phyloP scores from a whole-genome alignment of 2,888 invertebrate species.

The Pammene aurita region DNA sequence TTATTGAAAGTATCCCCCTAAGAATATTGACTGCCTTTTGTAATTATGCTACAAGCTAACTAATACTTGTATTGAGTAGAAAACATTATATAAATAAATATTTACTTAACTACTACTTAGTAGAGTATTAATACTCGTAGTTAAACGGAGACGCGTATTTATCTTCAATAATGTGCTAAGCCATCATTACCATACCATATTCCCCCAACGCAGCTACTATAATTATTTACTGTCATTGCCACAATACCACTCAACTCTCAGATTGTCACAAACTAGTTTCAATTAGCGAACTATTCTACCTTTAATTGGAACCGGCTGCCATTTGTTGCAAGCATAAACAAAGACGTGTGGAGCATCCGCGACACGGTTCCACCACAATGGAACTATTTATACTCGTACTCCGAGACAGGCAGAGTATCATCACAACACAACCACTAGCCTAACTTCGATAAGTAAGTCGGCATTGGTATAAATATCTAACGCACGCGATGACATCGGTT shows the following conservation, averaged over 20 bases:
- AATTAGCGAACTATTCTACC: slow-evolving; percentile 14
- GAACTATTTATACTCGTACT: slow-evolving; percentile 1
- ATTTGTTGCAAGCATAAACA: slow-evolving; percentile 7
- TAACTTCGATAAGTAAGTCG: too few relatives aligned
- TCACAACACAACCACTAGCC: too few relatives aligned
- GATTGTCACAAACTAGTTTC: not conserved
- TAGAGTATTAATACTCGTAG: too few relatives aligned
- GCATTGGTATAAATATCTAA: too few relatives aligned
- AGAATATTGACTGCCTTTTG: too few relatives aligned
- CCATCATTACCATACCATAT: not conserved
- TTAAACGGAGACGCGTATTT: not conserved
- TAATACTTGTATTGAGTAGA: too few relatives aligned
- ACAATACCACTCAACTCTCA: not conserved
- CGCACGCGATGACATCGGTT: too few relatives aligned
- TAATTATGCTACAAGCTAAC: too few relatives aligned
- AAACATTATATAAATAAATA: too few relatives aligned
- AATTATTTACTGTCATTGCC: not conserved
- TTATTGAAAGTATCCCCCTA: too few relatives aligned
- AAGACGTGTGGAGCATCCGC: slow-evolving; percentile 8
- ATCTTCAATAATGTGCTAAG: not conserved
- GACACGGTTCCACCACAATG: slow-evolving; percentile 17
- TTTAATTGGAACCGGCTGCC: slow-evolving; percentile 13
- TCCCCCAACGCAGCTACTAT: not conserved
- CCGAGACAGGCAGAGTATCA: not conserved
- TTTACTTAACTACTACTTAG: too few relatives aligned